Base-by-base conservation (phyloP, 2,797 vertebrate genomes). In the Amblyraja radiata region DNA sequence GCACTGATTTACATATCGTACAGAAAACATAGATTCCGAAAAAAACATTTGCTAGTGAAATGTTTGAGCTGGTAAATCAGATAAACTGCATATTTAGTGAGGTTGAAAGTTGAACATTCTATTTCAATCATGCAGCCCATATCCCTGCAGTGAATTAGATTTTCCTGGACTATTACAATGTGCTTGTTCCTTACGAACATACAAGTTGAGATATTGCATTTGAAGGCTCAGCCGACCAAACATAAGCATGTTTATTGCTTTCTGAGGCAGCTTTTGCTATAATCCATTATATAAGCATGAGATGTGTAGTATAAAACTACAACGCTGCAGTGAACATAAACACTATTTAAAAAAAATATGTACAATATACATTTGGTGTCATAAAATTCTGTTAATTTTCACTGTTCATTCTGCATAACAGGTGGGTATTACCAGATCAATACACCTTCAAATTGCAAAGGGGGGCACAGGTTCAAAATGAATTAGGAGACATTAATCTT, bases 71-170 rank as follows among this genome's bases (percentile, higher is more conserved):
- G 76, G 23, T 76, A 76, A 92, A 54, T 92, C 54, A 74, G 84
- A 68, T 92, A 25, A 76, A 74, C 68, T 92, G 68, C 36, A 92
- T 39, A 73, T 76, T 91, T 76, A 92, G 6, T 23, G 61, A 68
- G 84, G 61, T 88, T 68, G 65, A 65, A 68, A 88, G 61, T 88
- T 68, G 61, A 88, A 88, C 61, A 68, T n/a, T 25, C 63, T 65
- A 88, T 88, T 68, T 68, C n/a, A 88, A 88, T 88, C 84, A 68
- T 88, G 6, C 63, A 32, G 61, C 84, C 81, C 61, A 65, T 3
- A 88, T 88, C 84, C 84, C 84, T 88, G 84, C 61, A 88, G n/a
- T 65, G 61, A 68, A 88, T 68, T 88, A 16, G 54, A 86, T 63
- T 86, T 83, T 86, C 16, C 84, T 32, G 65, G 84, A n/a, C 32